Evolutionary conservation across 2,888 invertebrate genomes (phyloP).

Genomic region (Eudasyphora cyanicolor): DNA sequence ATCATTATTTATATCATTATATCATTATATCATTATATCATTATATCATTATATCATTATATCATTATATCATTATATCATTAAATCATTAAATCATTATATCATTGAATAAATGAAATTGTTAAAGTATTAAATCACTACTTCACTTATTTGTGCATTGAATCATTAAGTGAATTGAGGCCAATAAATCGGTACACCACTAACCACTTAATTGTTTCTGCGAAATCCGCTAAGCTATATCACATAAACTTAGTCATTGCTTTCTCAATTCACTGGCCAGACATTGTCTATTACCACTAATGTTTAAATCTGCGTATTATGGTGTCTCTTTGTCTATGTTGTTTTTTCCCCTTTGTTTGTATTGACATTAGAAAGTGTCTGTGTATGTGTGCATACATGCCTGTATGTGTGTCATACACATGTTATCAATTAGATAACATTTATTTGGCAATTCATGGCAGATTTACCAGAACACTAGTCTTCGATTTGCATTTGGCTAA

Average conservation of each 20-base stretch:
- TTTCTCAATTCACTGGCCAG: not conserved
- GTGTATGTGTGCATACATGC: not conserved
- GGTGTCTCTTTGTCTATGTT: not conserved
- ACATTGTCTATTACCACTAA: not conserved
- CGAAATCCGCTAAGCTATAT: too few species aligned
- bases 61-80: too few species aligned
- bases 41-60: too few species aligned
- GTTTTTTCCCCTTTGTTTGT: not conserved
- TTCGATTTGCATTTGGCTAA: not conserved
- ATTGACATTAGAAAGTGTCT: conserved; percentile 13
- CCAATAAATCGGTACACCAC: too few species aligned
- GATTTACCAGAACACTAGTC: conserved; percentile 24
- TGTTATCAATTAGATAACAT: conserved; percentile 59
- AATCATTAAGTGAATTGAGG: too few species aligned
- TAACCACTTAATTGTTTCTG: too few species aligned
- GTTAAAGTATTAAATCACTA: too few species aligned
- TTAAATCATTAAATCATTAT: too few species aligned
- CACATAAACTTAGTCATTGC: not conserved
- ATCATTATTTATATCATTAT: too few species aligned
- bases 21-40: too few species aligned
- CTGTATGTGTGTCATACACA: conserved; percentile 26
- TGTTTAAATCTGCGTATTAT: not conserved
- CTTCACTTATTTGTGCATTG: too few species aligned
- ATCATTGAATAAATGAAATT: too few species aligned
- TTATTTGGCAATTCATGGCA: conserved; percentile 61